phyloP scores from a whole-genome alignment of 2,888 invertebrate genomes.

The Sminthurides aquaticus region DNA sequence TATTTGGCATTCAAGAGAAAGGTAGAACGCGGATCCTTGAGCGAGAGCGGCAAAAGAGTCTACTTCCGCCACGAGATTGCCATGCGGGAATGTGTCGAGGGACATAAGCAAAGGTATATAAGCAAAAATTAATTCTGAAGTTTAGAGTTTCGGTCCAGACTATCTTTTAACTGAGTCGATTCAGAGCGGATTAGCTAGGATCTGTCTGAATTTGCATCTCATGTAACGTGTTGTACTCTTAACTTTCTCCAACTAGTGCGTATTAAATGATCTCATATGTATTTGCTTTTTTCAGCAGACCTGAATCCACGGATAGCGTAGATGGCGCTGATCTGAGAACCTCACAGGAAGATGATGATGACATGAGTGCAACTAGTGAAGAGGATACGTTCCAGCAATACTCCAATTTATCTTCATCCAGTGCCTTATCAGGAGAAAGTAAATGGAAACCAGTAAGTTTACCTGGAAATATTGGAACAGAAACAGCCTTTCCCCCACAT shows the following conservation, averaged over 20 bases:
- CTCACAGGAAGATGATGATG: neutral
- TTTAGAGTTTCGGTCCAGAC: too few species aligned
- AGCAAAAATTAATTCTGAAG: too few species aligned
- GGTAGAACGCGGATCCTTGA: conserved; percentile 2
- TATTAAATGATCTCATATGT: too few species aligned
- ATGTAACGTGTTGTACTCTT: too few species aligned
- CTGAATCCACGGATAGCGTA: neutral
- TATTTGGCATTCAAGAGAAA: conserved; percentile 2
- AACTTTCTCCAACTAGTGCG: too few species aligned
- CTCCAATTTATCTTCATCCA: neutral
- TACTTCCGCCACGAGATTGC: neutral
- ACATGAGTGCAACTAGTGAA: neutral
- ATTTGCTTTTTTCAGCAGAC: too few species aligned
- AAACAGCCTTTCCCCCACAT: neutral
- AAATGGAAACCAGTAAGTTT: neutral
- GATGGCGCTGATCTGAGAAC: neutral
- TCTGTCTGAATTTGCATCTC: too few species aligned
- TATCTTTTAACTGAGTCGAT: too few species aligned
- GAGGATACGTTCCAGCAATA: neutral
- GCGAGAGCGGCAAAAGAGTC: neutral
- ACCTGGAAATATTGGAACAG: neutral
- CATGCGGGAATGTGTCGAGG: neutral
- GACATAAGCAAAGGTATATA: neutral
- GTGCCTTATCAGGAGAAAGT: neutral
- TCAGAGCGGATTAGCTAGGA: too few species aligned